Base-by-base conservation (phyloP, 2,113 vertebrate genomes). In the Dissostichus mawsoni region DNA sequence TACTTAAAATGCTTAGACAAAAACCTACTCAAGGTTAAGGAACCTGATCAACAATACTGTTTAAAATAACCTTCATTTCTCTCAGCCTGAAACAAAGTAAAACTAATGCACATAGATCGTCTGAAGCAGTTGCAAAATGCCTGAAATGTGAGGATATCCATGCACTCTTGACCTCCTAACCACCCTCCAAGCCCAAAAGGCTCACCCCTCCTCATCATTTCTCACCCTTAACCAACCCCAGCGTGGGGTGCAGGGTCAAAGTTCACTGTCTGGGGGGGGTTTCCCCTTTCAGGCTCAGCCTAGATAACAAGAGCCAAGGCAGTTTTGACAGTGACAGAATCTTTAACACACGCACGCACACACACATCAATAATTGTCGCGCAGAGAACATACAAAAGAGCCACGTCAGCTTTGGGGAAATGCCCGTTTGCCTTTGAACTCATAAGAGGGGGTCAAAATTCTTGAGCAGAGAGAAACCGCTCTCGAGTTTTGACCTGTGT, bases 211-310 rank as follows among this genome's bases (percentile, higher is more conserved):
- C 61, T 58, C 50, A 73, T 17, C 70, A 80, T 82, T 88, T 90
- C 79, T 85, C 87, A 88, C 87, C 88, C 89, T 77, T 23, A 70
- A 84, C 80, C 86, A 80, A 78, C 68, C 82, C 58, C 69, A 47
- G 62, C 74, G 83, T 57, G 62, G 76, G 83, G 83, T 72, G 75
- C 76, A 74, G 79, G 80, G 79, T 88, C 78, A 86, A 25, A 82
- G 93, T 83, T 90, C 77, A 65, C 57, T 41, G 59, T 77, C 76
- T 84, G 70, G 87, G 85, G 47, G 25, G 63, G 33, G 92, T 90
- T 92, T 92, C 85, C 89, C 87, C 82, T 91, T 90, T 92, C 86
- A 90, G 47, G 57, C 75, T 55, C 17, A n/a, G 69, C 11, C 83
- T 62, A 4, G 55, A 88, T 93, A 94, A 93, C 84, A 82, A 87